phyloP scores from a whole-genome alignment of 2,888 invertebrate species.

The Metalampra italica region DNA sequence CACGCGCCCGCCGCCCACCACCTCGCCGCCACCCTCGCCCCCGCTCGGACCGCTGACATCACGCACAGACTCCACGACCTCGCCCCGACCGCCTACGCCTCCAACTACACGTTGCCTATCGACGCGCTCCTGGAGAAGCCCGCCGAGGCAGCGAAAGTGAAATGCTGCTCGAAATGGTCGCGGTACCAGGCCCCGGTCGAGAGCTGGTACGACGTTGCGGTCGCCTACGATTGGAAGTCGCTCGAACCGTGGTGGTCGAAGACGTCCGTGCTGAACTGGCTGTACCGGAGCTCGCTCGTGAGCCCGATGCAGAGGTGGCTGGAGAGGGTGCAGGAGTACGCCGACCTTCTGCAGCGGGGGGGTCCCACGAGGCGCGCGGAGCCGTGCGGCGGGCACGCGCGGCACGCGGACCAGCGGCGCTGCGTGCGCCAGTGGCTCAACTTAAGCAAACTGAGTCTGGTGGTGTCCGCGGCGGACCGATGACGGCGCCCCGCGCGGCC shows the following conservation, averaged over 20 bases:
- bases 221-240: conserved; percentile 35
- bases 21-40: conserved; percentile 18
- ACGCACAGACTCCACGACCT: neutral
- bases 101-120: conserved; percentile 20
- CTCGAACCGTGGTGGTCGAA: conserved; percentile 51
- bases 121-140: conserved; percentile 20
- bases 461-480: conserved; percentile 53
- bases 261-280: conserved; percentile 48
- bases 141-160: conserved; percentile 20
- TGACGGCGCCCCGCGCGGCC: conserved; percentile 21
- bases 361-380: conserved; percentile 5
- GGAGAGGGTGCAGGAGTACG: conserved; percentile 44
- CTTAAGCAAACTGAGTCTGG: conserved; percentile 44
- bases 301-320: conserved; percentile 63
- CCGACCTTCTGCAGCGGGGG: conserved; percentile 25
- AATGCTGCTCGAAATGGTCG: conserved; percentile 52
- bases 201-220: conserved; percentile 33
- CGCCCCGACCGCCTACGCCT: conserved; percentile 12
- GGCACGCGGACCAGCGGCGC: conserved; percentile 14
- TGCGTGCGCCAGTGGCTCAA: conserved; percentile 46
- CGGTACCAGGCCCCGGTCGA: conserved; percentile 27
- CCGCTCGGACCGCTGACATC: conserved; percentile 11
- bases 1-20: conserved; percentile 17
- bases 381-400: conserved; percentile 4
- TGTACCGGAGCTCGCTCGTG: conserved; percentile 55